These are phyloP conservation scores for Otis tarda DNA, from an alignment of 2,113 vertebrate species.

Conservation along the genomic window DNA sequence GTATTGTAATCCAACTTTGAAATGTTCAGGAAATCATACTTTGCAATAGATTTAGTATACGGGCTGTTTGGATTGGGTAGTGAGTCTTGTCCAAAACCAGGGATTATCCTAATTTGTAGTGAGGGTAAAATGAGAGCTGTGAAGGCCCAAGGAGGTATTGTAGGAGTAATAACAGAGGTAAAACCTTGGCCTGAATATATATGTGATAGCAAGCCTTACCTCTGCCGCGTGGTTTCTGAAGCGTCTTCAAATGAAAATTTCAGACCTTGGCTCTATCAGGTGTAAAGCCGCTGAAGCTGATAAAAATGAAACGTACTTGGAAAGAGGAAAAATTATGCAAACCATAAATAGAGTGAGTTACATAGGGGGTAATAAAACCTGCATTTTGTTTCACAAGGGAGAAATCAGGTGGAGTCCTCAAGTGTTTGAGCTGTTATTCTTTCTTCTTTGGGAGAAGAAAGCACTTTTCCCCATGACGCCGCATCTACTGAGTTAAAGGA, in stretches of 20 bases:
- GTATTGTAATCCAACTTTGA: slow-evolving; percentile 22
- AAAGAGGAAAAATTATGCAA: slow-evolving; percentile 58
- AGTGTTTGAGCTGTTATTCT: slow-evolving; percentile 39
- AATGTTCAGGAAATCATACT: slow-evolving; percentile 23
- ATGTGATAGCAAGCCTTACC: background rate
- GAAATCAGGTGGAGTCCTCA: slow-evolving; percentile 55
- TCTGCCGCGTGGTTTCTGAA: slow-evolving; percentile 3
- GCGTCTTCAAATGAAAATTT: background rate
- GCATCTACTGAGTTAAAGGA: slow-evolving; percentile 17
- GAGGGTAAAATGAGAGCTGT: slow-evolving; percentile 6
- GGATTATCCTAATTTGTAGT: slow-evolving; percentile 52
- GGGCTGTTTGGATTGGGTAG: slow-evolving; percentile 1
- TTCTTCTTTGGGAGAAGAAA: slow-evolving; percentile 18
- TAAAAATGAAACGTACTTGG: slow-evolving; percentile 40
- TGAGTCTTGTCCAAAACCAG: slow-evolving; percentile 17
- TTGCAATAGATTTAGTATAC: slow-evolving; percentile 7
- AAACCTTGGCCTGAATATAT: background rate
- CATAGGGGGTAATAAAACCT: slow-evolving; percentile 59
- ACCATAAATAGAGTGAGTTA: slow-evolving; percentile 52
- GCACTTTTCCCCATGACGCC: background rate
- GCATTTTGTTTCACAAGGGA: slow-evolving; percentile 53
- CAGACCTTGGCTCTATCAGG: background rate
- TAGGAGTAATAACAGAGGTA: background rate
- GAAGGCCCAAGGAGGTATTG: background rate
- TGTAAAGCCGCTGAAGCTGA: slow-evolving; percentile 28